These are phyloP conservation scores for Ips typographus DNA, from an alignment of 1,140 invertebrate genomes.

Conservation along the genomic window DNA sequence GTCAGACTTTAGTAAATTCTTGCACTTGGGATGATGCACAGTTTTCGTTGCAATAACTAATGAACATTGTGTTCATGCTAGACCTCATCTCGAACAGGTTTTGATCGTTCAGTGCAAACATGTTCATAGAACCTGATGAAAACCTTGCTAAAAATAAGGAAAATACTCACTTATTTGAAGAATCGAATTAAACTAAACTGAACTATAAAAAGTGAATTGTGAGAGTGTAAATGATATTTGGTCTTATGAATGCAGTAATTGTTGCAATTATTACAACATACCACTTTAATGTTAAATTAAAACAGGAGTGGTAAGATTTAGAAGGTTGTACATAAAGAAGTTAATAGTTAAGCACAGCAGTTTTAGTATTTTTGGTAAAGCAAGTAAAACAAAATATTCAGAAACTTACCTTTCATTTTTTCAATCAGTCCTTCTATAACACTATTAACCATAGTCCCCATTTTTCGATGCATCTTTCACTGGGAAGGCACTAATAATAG, in stretches of 20 bases:
- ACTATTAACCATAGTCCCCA: slow-evolving; percentile 27
- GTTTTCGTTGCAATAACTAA: slow-evolving; percentile 7
- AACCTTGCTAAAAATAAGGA: not conserved
- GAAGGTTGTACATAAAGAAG: not conserved
- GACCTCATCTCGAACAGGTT: not conserved
- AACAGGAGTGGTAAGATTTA: not conserved
- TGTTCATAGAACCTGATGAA: not conserved
- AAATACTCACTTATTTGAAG: not conserved
- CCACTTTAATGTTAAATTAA: not conserved
- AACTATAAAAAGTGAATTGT: not conserved
- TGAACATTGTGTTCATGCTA: not conserved
- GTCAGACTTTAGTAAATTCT: slow-evolving; percentile 35
- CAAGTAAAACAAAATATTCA: not conserved
- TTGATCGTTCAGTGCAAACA: not conserved
- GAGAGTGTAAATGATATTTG: too few species aligned
- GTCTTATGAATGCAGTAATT: too few species aligned
- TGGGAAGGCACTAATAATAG: slow-evolving; percentile 65
- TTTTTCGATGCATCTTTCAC: slow-evolving; percentile 51
- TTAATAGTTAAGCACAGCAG: not conserved
- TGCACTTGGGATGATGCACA: slow-evolving; percentile 28
- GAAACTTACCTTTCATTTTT: slow-evolving; percentile 10
- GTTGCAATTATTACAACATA: too few species aligned
- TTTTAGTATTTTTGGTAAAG: not conserved
- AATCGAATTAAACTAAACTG: not conserved
- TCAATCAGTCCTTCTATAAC: slow-evolving; percentile 17